These are phyloP conservation scores for Pogonocherus hispidulus DNA, from an alignment of 2,888 invertebrate species.

Conservation along the genomic window DNA sequence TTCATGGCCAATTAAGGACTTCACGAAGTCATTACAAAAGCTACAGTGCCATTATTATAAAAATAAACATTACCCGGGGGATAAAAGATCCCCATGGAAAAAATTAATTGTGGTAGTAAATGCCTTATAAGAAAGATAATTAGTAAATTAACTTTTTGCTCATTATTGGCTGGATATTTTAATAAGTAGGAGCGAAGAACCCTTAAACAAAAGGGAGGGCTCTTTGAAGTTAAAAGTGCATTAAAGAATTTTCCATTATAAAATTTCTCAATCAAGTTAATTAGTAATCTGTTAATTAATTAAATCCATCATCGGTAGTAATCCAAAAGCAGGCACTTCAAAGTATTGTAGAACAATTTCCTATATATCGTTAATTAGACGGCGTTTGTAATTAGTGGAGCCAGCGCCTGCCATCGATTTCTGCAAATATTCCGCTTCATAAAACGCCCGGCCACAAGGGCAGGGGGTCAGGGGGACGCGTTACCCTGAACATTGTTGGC, in stretches of 20 bases:
- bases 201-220: conserved; percentile 47
- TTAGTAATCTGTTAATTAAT: conserved; percentile 69
- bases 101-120: conserved; percentile 47
- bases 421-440: conserved; percentile 65
- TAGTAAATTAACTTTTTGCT: conserved; percentile 49
- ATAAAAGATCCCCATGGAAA: conserved; percentile 31
- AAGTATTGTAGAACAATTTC: conserved; percentile 69
- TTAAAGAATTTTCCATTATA: conserved; percentile 61
- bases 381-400: conserved; percentile 67
- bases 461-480: conserved; percentile 10
- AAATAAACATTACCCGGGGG: conserved; percentile 16
- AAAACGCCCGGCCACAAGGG: conserved; percentile 49
- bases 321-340: conserved; percentile 66
- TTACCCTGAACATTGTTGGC: conserved; percentile 21
- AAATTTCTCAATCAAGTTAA: conserved; percentile 65
- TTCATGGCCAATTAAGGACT: background rate
- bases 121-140: conserved; percentile 50
- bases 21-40: background rate
- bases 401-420: conserved; percentile 64
- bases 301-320: conserved; percentile 66
- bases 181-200: conserved; percentile 51
- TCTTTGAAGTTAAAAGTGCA: conserved; percentile 57
- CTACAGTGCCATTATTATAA: background rate
- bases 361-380: conserved; percentile 69
- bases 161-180: conserved; percentile 51